These are phyloP conservation scores for Serranus cabrilla DNA, from an alignment of 2,797 vertebrate genomes.

Conservation along the genomic window DNA sequence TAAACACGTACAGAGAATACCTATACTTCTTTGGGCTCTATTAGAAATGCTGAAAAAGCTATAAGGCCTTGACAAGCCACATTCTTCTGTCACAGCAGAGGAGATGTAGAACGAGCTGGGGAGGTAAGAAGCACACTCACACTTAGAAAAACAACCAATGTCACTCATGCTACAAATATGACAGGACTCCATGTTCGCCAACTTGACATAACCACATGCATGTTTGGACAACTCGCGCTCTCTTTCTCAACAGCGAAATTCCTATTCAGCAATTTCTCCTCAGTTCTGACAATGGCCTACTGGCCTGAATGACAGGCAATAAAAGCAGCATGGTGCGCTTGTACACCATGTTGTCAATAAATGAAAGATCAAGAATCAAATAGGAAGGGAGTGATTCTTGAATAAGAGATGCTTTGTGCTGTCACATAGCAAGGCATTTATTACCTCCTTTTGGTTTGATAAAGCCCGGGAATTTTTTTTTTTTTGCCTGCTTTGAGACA, in stretches of 20 bases:
- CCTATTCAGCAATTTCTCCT: slow-evolving; percentile 42
- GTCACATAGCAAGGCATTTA: slow-evolving; percentile 30
- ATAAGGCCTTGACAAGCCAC: not conserved
- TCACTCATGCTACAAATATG: slow-evolving; percentile 61
- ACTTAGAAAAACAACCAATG: slow-evolving; percentile 41
- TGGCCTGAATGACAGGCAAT: slow-evolving; percentile 3
- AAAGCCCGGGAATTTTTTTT: slow-evolving; percentile 34
- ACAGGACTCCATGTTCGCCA: slow-evolving; percentile 41
- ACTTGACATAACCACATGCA: slow-evolving; percentile 42
- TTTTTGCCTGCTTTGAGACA: slow-evolving; percentile 56
- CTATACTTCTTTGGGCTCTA: slow-evolving; percentile 9
- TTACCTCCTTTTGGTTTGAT: slow-evolving; percentile 46
- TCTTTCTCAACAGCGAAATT: slow-evolving; percentile 35
- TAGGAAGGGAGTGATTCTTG: slow-evolving; percentile 11
- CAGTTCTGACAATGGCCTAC: slow-evolving; percentile 28
- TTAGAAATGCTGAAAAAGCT: slow-evolving; percentile 11
- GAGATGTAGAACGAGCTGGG: not conserved
- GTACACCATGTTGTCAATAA: slow-evolving; percentile 22
- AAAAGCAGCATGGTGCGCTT: not conserved
- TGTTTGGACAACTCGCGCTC: slow-evolving; percentile 54
- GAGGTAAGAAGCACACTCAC: not conserved
- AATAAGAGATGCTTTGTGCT: slow-evolving; percentile 29
- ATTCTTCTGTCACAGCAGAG: slow-evolving; percentile 1
- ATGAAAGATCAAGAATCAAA: slow-evolving; percentile 49
- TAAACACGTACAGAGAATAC: not conserved